Conservation (phyloP, 2,888 invertebrate species). For the Agrotis segetum region DNA sequence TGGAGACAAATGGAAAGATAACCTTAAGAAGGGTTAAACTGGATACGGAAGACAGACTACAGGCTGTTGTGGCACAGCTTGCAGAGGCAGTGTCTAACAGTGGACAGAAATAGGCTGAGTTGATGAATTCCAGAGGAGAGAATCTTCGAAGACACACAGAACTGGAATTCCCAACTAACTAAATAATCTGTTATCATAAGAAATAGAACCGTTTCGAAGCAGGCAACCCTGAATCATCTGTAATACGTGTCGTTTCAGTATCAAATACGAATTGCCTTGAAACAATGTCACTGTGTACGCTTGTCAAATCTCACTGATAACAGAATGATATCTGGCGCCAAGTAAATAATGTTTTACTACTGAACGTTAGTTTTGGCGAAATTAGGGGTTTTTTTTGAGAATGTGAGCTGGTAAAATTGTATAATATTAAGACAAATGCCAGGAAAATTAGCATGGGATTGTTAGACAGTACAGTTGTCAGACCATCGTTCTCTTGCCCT, state of each 20-base stretch:
- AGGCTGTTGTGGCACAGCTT: not conserved
- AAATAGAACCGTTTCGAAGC: not conserved
- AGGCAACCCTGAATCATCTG: conserved; percentile 39
- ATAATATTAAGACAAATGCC: not conserved
- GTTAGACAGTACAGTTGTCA: no score
- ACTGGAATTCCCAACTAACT: conserved; percentile 3
- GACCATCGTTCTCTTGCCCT: no score
- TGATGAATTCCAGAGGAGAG: not conserved
- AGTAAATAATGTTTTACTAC: conserved; percentile 45
- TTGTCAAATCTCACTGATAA: conserved; percentile 55
- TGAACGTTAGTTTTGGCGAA: conserved; percentile 28
- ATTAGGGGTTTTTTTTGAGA: not conserved
- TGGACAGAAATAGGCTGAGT: not conserved
- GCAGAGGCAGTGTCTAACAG: not conserved
- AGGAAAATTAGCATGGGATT: no score
- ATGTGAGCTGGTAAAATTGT: not conserved
- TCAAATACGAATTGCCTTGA: conserved; percentile 50
- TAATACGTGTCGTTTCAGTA: conserved; percentile 34
- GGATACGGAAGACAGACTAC: not conserved
- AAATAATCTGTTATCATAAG: conserved; percentile 13
- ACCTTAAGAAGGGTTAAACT: not conserved
- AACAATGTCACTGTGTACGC: conserved; percentile 45
- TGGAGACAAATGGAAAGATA: not conserved
- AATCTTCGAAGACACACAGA: not conserved
- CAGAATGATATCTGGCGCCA: conserved; percentile 29